A percentile compares a stretch with the other conserved stretches of the same genome.
Evolutionary conservation across 2,113 vertebrate genomes (phyloP).

Genomic region (Himantopus leucocephalus): DNA sequence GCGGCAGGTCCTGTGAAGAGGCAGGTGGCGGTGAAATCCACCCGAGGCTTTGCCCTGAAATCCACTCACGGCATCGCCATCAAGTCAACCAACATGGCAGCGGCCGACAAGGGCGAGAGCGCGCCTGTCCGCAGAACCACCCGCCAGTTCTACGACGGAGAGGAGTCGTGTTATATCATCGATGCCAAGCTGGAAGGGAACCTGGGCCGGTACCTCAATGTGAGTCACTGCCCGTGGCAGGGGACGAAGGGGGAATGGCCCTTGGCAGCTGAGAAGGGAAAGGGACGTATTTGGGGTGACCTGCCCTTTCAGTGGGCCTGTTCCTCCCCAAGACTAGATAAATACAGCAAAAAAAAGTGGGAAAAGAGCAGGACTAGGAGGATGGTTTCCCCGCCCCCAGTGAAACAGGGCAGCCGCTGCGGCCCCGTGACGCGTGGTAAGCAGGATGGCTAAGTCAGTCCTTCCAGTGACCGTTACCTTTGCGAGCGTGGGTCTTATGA

Average conservation of each 20-base stretch:
- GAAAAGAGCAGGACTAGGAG: rapidly evolving
- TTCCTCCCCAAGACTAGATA: rapidly evolving
- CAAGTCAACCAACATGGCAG: slow-evolving; percentile 80
- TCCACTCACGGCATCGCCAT: slow-evolving; percentile 89
- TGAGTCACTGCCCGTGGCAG: slow-evolving; percentile 52
- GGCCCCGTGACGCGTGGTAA: rapidly evolving
- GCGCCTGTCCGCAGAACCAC: slow-evolving; percentile 77
- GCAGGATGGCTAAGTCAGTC: rapidly evolving
- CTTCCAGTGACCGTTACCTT: neutral
- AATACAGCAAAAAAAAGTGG: rapidly evolving
- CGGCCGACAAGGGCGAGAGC: slow-evolving; percentile 76
- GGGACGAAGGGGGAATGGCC: too few relatives aligned
- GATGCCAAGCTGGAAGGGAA: slow-evolving; percentile 97
- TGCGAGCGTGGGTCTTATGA: neutral
- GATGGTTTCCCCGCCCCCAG: rapidly evolving
- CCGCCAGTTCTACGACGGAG: slow-evolving; percentile 91
- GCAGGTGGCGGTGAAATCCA: slow-evolving; percentile 96
- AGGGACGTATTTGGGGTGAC: rapidly evolving
- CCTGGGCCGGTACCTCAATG: slow-evolving; percentile 95
- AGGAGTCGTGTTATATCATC: slow-evolving; percentile 98
- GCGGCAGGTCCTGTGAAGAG: slow-evolving; percentile 82
- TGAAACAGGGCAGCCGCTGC: rapidly evolving
- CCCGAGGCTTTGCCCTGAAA: slow-evolving; percentile 92
- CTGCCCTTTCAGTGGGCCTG: rapidly evolving
- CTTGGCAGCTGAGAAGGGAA: neutral